These are phyloP conservation scores for Mormyrops attenuatus DNA, from an alignment of 2,797 vertebrate species.

Conservation along the genomic window DNA sequence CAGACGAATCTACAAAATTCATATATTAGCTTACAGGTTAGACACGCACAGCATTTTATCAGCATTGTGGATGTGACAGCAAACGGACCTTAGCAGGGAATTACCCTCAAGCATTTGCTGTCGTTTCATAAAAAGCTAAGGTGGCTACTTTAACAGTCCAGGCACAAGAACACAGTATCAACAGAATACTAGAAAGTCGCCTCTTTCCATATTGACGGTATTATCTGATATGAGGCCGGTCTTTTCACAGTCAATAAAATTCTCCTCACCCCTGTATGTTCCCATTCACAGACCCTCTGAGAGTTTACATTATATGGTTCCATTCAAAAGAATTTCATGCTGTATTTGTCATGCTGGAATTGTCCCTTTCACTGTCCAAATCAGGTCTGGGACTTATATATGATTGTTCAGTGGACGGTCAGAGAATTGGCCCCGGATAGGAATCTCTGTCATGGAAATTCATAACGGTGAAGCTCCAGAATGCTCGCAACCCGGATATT, in stretches of 20 bases:
- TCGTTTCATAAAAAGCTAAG: background rate
- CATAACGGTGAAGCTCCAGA: background rate
- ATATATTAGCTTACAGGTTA: background rate
- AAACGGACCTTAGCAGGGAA: background rate
- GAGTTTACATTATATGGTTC: slow-evolving; percentile 19
- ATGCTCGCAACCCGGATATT: background rate
- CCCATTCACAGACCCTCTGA: slow-evolving; percentile 13
- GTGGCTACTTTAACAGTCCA: background rate
- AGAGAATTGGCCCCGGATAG: background rate
- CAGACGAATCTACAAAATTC: background rate
- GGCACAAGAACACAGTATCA: background rate
- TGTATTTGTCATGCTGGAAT: slow-evolving; percentile 14
- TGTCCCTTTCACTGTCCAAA: slow-evolving; percentile 16
- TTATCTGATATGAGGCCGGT: slow-evolving; percentile 7
- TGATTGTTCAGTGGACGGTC: background rate
- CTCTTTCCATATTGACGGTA: slow-evolving; percentile 14
- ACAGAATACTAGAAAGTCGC: background rate
- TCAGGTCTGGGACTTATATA: slow-evolving; percentile 2
- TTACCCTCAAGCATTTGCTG: background rate
- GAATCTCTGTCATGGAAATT: background rate
- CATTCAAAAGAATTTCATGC: slow-evolving; percentile 22
- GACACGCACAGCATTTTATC: background rate
- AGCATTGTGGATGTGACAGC: background rate
- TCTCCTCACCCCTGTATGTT: slow-evolving; percentile 14
- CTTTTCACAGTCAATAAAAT: slow-evolving; percentile 23